Base-by-base conservation (phyloP, 2,113 vertebrate species). In the Carassius carassius region DNA sequence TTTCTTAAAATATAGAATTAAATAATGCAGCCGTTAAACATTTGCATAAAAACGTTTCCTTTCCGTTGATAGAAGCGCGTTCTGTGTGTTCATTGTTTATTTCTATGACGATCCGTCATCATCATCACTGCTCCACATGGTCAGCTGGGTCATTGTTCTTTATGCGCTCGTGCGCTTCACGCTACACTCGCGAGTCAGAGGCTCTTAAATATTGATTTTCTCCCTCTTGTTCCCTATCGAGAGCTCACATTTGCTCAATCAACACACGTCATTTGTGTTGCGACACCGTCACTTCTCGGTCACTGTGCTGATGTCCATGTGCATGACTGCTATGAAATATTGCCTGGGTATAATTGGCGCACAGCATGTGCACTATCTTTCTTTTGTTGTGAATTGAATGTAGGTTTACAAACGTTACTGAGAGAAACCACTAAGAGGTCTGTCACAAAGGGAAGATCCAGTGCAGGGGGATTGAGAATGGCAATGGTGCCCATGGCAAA, bases 61-160 rank as follows among this genome's bases (percentile, higher is more conserved):
- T 60, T 23, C 76, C 29, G 19, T 23, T 21, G 4, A 29, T 13
- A 32, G 23, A 47, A 49, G 41, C 37, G 63, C 79, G 7, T 81
- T 49, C 62, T 37, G 19, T 17, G 16, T 37, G 5, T 69, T n/a
- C 44, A 70, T 72, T 70, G 63, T 70, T 72, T 81, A 81, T 81
- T 37, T 70, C 23, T 79, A 6, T 41, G 32, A 23, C 13, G 63
- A 23, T 82, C 19, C 49, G 5, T 72, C 47, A 35, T 82, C 16
- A 56, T 12, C 72, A n/a, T 32, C 70, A 8, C 3, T 14, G n/a
- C 78, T 81, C 29, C 63, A 54, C 80, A 82, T 82, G 80, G 47
- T 72, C 80, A 23, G 63, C 63, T 72, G 47, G 12, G 72, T 82
- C 49, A 56, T 72, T 82, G 65, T 70, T 51, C 78, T 58, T 72